These are phyloP conservation scores for Megalops cyprinoides DNA, from an alignment of 2,797 vertebrate genomes.

Conservation along the genomic window DNA sequence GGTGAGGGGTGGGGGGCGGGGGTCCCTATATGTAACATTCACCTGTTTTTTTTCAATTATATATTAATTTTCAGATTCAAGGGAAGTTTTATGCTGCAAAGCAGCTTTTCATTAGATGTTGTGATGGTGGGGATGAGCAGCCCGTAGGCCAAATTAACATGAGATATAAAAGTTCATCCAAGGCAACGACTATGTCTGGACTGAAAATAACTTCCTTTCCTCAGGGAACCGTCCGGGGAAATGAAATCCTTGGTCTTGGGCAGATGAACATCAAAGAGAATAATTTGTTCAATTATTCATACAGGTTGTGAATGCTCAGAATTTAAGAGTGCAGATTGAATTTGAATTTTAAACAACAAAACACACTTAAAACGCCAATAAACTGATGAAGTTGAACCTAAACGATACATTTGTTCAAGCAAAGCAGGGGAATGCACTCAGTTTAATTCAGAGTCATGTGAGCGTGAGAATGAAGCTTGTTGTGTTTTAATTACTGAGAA, in stretches of 20 bases:
- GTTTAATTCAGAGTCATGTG: neutral
- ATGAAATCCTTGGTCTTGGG: slow-evolving; percentile 44
- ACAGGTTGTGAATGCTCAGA: slow-evolving; percentile 34
- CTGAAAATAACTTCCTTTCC: slow-evolving; percentile 36
- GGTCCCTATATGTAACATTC: too few relatives aligned
- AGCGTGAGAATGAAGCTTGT: neutral
- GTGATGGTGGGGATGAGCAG: slow-evolving; percentile 16
- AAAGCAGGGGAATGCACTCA: neutral
- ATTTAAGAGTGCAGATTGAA: slow-evolving; percentile 12
- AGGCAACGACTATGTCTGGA: slow-evolving; percentile 52
- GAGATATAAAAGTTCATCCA: slow-evolving; percentile 36
- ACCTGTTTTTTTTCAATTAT: neutral
- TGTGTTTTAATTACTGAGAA: too few relatives aligned
- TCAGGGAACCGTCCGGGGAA: slow-evolving; percentile 41
- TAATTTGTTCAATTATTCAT: slow-evolving; percentile 60
- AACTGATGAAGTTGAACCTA: slow-evolving; percentile 9
- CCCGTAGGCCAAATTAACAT: slow-evolving; percentile 29
- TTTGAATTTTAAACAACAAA: slow-evolving; percentile 24
- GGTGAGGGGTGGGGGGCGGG: too few relatives aligned
- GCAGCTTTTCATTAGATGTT: neutral
- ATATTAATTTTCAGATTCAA: neutral
- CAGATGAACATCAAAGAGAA: slow-evolving; percentile 60
- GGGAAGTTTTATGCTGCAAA: slow-evolving; percentile 20
- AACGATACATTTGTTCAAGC: neutral
- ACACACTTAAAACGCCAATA: slow-evolving; percentile 11